phyloP scores from a whole-genome alignment of 2,888 invertebrate genomes.

The Amphipoea lucens region DNA sequence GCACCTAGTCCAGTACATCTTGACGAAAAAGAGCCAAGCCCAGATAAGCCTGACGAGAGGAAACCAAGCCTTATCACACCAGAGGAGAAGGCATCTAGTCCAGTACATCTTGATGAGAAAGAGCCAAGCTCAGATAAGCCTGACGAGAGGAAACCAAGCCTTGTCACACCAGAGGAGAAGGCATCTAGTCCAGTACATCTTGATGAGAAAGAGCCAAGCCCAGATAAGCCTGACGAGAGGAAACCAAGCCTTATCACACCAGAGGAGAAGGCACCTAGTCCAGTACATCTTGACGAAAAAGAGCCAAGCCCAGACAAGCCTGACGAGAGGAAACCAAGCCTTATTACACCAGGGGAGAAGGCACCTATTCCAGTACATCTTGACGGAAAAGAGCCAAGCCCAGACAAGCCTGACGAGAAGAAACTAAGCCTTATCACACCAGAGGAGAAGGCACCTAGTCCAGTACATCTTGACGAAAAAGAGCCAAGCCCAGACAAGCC shows the following conservation, averaged over 20 bases:
- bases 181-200: not conserved
- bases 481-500: not conserved
- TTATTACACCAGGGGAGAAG: fast-evolving
- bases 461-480: no score
- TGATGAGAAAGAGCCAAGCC: not conserved
- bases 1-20: not conserved
- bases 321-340: fast-evolving
- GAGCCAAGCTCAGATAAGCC: no score
- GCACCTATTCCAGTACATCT: not conserved
- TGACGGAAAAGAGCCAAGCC: not conserved
- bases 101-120: no score
- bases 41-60: not conserved
- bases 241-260: not conserved
- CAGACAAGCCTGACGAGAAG: not conserved
- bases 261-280: not conserved
- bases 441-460: no score
- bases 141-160: no score
- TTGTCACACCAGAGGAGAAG: not conserved
- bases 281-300: no score
- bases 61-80: not conserved
- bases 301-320: not conserved
- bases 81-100: no score
- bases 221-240: not conserved
- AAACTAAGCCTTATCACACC: not conserved
- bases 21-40: not conserved